A percentile compares a stretch with the other conserved stretches of the same genome.
Conservation (phyloP, 2,797 vertebrate genomes). For the Parambassis ranga region DNA sequence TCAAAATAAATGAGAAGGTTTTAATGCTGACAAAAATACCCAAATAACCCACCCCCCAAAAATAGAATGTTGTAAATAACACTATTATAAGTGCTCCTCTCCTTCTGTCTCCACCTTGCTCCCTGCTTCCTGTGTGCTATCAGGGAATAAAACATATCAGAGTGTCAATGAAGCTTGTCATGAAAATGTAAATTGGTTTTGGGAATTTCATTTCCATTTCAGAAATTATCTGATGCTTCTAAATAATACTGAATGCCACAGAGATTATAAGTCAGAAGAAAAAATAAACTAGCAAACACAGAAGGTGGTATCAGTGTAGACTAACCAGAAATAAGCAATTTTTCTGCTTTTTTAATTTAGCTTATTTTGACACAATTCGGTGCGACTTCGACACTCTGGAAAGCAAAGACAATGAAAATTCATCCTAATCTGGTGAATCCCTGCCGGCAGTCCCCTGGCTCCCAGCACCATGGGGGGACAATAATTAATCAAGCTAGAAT, state of each 20-base stretch:
- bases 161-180: constrained; percentile 72
- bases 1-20: constrained; percentile 41
- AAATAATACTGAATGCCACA: constrained; percentile 45
- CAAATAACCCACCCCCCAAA: too few species aligned
- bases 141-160: constrained; percentile 67
- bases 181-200: constrained; percentile 71
- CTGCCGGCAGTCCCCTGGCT: constrained; percentile 50
- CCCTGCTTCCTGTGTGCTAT: constrained; percentile 16
- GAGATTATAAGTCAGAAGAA: constrained; percentile 32
- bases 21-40: constrained; percentile 27
- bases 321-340: too few species aligned
- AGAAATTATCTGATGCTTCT: constrained; percentile 68
- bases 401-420: constrained; percentile 65
- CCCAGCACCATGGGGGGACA: constrained; percentile 57
- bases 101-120: neutral
- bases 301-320: neutral
- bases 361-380: constrained; percentile 28
- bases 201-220: constrained; percentile 69
- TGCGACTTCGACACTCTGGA: constrained; percentile 42
- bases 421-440: constrained; percentile 69
- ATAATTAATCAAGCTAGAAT: constrained; percentile 81
- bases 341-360: constrained; percentile 31
- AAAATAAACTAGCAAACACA: constrained; percentile 17
- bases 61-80: constrained; percentile 18
- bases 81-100: constrained; percentile 5